These are phyloP conservation scores for Rhagoletis pomonella DNA, from an alignment of 1,140 invertebrate genomes.

Conservation along the genomic window DNA sequence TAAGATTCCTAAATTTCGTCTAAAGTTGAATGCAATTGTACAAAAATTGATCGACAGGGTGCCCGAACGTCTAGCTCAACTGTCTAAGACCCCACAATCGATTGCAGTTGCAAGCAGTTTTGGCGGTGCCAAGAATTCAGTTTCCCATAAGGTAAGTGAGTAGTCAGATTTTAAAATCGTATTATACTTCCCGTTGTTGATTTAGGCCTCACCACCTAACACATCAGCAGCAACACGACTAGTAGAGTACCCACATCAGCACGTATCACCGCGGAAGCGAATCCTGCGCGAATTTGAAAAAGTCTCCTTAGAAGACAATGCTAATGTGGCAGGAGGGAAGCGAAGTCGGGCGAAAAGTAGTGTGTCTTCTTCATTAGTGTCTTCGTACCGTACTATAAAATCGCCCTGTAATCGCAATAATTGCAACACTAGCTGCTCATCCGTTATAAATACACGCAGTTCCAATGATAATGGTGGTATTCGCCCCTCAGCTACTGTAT, in stretches of 20 bases:
- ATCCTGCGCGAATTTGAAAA: constrained; percentile 84
- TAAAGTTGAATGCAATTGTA: constrained; percentile 70
- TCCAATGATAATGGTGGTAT: constrained; percentile 58
- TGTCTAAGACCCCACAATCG: constrained; percentile 64
- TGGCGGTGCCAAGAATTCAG: constrained; percentile 58
- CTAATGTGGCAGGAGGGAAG: constrained; percentile 69
- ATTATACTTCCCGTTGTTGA: background rate
- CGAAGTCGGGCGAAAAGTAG: constrained; percentile 74
- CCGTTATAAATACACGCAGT: constrained; percentile 63
- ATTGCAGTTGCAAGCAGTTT: background rate
- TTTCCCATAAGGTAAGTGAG: constrained; percentile 65
- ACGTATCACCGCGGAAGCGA: constrained; percentile 83
- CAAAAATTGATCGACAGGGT: constrained; percentile 71
- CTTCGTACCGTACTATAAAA: constrained; percentile 54
- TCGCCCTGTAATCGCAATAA: constrained; percentile 54
- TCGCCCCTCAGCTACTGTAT: constrained; percentile 2
- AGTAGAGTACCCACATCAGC: constrained; percentile 75
- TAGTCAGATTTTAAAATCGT: background rate
- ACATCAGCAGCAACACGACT: constrained; percentile 64
- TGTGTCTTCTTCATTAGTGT: constrained; percentile 57
- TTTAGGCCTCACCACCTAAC: constrained; percentile 54
- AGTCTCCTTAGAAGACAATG: constrained; percentile 81
- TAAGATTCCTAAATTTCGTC: constrained; percentile 63
- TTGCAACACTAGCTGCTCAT: background rate
- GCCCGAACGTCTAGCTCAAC: constrained; percentile 66